phyloP scores from a whole-genome alignment of 2,797 vertebrate species.

The Rhinophrynus dorsalis region DNA sequence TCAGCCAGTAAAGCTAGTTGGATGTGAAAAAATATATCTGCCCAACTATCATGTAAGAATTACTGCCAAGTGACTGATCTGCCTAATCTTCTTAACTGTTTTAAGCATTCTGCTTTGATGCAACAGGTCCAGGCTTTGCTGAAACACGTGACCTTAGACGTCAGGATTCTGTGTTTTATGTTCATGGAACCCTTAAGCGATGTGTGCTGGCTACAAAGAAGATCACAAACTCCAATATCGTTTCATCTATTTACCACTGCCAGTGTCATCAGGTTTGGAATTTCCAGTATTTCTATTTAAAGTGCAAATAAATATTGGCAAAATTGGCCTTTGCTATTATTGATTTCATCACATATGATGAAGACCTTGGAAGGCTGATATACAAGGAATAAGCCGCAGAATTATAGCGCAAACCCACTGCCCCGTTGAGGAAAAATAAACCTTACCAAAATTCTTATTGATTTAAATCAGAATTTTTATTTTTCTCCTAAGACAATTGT shows the following conservation, averaged over 20 bases:
- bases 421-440: no score
- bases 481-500: no score
- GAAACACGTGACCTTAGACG: not conserved
- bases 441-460: no score
- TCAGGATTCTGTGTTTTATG: not conserved
- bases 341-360: no score
- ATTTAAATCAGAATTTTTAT: no score
- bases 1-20: conserved; percentile 42
- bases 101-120: conserved; percentile 23
- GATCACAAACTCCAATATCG: conserved; percentile 4
- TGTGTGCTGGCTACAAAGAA: conserved; percentile 13
- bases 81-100: conserved; percentile 48
- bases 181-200: conserved; percentile 15
- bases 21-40: conserved; percentile 6
- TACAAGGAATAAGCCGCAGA: no score
- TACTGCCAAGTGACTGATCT: conserved; percentile 47
- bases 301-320: no score
- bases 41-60: conserved; percentile 37
- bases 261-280: not conserved
- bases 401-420: no score
- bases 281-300: not conserved
- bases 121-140: conserved; percentile 7
- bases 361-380: no score
- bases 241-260: conserved; percentile 3
- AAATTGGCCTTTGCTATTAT: no score